Percentiles rank a stretch among this genome's conserved stretches.
Evolutionary conservation across 2,888 invertebrate species (phyloP).

Genomic region (Ichneumon xanthorius): DNA sequence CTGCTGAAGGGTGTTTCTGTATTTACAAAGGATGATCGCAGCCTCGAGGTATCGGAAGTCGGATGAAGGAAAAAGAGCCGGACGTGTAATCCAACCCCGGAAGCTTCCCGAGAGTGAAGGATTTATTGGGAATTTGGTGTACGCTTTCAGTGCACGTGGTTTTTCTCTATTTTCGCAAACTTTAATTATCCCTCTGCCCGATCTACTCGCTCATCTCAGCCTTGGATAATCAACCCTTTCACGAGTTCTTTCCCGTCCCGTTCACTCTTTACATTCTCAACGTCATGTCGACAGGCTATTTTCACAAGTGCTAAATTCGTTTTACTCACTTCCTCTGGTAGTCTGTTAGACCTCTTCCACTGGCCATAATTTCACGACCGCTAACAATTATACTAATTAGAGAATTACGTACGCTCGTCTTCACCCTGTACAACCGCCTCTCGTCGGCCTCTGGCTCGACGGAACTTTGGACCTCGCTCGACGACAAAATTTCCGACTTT

Average conservation of each 20-base stretch:
- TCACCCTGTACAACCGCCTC: conserved; percentile 37
- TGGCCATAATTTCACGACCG: conserved; percentile 61
- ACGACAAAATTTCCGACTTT: conserved; percentile 68
- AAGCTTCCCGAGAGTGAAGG: not conserved
- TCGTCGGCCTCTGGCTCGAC: conserved; percentile 28
- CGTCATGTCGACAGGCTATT: conserved; percentile 59
- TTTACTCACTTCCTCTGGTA: conserved; percentile 56
- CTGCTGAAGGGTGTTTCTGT: conserved; percentile 24
- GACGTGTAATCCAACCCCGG: not conserved
- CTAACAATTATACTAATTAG: conserved; percentile 76
- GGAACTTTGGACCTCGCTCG: conserved; percentile 7
- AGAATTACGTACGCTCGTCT: conserved; percentile 65
- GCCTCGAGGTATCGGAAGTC: conserved; percentile 8
- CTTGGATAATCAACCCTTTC: conserved; percentile 1
- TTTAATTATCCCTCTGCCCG: conserved; percentile 24
- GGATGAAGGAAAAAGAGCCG: not conserved
- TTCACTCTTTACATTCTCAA: not conserved
- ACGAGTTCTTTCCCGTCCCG: conserved; percentile 11
- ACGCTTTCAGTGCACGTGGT: not conserved
- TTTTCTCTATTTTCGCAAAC: conserved; percentile 14
- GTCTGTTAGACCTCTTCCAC: not conserved
- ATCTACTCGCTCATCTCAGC: conserved; percentile 15
- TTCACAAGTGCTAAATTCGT: conserved; percentile 68
- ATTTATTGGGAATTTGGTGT: not conserved
- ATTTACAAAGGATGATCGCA: not conserved